phyloP scores from a whole-genome alignment of 1,140 invertebrate species.

The Orchestia grillus region DNA sequence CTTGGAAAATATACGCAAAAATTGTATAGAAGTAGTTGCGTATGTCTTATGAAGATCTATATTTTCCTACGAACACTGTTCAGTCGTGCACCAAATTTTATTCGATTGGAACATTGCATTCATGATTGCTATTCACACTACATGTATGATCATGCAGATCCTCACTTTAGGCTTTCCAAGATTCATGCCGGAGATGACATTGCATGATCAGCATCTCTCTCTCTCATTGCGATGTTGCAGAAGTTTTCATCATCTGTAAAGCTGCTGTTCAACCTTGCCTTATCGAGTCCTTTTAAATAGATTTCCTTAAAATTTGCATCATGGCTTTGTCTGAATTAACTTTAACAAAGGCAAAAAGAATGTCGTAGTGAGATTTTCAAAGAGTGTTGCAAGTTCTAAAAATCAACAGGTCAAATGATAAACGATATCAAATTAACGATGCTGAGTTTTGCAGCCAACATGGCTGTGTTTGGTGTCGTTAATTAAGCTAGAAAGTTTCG shows the following conservation, averaged over 20 bases:
- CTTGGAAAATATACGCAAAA: too few species aligned
- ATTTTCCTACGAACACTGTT: not conserved
- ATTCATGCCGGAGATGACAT: too few species aligned
- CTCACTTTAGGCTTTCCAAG: too few species aligned
- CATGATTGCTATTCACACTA: not conserved
- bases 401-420: not conserved
- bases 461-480: not conserved
- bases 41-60: not conserved
- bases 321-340: not conserved
- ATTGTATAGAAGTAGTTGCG: not conserved
- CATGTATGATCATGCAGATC: not conserved
- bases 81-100: not conserved
- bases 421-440: not conserved
- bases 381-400: not conserved
- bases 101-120: not conserved
- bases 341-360: not conserved
- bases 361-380: not conserved
- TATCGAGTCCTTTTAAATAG: not conserved
- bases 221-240: too few species aligned
- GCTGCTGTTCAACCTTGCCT: not conserved
- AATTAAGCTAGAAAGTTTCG: too few species aligned
- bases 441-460: not conserved
- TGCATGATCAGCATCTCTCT: too few species aligned
- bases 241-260: not conserved
- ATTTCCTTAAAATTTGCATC: not conserved